Conservation (phyloP, 2,797 vertebrate species). For the Mallotus villosus region DNA sequence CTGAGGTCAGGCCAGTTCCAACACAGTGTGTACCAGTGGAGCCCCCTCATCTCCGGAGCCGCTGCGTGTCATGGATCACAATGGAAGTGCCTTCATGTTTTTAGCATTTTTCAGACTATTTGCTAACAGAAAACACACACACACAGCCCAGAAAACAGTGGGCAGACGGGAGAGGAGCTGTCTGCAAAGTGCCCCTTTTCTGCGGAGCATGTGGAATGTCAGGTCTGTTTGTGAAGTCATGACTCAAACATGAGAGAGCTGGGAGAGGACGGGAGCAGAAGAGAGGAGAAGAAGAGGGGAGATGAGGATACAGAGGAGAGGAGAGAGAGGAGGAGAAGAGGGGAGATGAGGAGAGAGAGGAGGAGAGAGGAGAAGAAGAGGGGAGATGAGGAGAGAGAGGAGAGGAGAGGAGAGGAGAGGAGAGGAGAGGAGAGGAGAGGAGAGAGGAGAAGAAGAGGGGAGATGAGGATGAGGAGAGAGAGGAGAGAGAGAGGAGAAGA, state of each 20-base stretch:
- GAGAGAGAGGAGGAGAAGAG: slow-evolving; percentile 35
- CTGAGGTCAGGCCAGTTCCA: background rate
- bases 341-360: slow-evolving; percentile 51
- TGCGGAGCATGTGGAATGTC: slow-evolving; percentile 38
- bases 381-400: slow-evolving; percentile 32
- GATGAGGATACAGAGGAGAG: slow-evolving; percentile 18
- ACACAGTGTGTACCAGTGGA: background rate
- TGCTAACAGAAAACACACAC: background rate
- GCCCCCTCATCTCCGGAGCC: background rate
- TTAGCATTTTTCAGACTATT: background rate
- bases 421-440: slow-evolving; percentile 20
- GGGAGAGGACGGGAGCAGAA: slow-evolving; percentile 9
- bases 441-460: slow-evolving; percentile 33
- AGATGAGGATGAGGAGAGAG: background rate
- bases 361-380: slow-evolving; percentile 34
- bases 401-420: slow-evolving; percentile 39
- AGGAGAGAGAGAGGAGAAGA: slow-evolving; percentile 11
- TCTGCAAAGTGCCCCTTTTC: slow-evolving; percentile 16
- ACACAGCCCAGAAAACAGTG: background rate
- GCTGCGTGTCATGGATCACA: background rate
- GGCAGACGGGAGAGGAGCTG: background rate
- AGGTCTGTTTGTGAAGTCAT: slow-evolving; percentile 35
- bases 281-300: slow-evolving; percentile 16
- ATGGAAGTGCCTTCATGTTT: background rate
- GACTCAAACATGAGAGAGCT: slow-evolving; percentile 31